Evolutionary conservation across 2,113 vertebrate genomes (phyloP).

Genomic region (Alethe diademata): DNA sequence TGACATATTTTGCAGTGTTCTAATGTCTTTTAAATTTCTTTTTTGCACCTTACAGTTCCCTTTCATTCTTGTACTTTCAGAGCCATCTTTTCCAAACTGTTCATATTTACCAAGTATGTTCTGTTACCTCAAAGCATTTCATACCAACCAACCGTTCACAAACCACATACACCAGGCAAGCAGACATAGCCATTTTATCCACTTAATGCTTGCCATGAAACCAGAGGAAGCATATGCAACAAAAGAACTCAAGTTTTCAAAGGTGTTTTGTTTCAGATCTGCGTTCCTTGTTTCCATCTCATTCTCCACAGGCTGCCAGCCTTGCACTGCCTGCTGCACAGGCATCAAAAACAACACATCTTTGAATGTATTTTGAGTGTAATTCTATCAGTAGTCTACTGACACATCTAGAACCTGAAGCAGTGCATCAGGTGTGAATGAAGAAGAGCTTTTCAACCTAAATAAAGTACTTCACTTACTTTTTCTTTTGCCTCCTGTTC

Average conservation of each 20-base stretch:
- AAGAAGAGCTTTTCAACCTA: not conserved
- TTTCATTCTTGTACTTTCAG: not conserved
- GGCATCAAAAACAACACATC: not conserved
- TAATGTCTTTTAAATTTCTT: not conserved
- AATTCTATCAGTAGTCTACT: not conserved
- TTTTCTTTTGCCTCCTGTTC: slow-evolving; percentile 94
- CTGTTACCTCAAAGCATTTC: not conserved
- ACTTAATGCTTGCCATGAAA: not conserved
- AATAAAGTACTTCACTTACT: slow-evolving; percentile 72
- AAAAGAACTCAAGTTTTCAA: not conserved
- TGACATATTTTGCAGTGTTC: not conserved
- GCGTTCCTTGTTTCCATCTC: not conserved
- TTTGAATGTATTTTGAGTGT: not conserved
- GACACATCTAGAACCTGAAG: not conserved
- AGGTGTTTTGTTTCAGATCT: not conserved
- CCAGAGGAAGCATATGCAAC: not conserved
- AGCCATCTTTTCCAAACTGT: not conserved
- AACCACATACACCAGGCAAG: not conserved
- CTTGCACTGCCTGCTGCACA: not conserved
- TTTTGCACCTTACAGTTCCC: not conserved
- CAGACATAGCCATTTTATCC: not conserved
- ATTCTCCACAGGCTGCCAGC: not conserved
- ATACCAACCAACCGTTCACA: not conserved
- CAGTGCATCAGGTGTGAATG: not conserved
- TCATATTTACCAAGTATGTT: not conserved